phyloP scores from a whole-genome alignment of 2,797 vertebrate genomes.

The Leuciscus waleckii region DNA sequence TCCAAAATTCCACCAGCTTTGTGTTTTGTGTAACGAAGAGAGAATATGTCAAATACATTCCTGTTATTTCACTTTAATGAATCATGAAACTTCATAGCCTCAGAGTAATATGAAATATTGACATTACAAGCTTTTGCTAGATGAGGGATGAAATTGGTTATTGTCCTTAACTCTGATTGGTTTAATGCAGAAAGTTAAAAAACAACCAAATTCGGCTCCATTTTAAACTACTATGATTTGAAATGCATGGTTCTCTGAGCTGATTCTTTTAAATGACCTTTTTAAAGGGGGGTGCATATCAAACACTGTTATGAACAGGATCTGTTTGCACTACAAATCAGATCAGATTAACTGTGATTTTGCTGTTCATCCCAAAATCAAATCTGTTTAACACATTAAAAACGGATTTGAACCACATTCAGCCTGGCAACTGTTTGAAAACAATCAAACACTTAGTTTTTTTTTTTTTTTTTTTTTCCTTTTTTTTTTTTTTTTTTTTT shows the following conservation, averaged over 20 bases:
- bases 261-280: background rate
- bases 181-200: background rate
- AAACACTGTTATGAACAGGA: background rate
- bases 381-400: background rate
- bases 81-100: background rate
- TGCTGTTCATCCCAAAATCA: background rate
- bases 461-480: no score
- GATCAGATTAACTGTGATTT: background rate
- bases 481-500: no score
- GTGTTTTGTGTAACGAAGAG: slow-evolving; percentile 2
- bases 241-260: background rate
- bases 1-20: slow-evolving; percentile 18
- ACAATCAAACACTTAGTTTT: no score
- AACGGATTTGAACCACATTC: background rate
- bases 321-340: background rate
- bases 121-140: background rate
- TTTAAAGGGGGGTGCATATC: background rate
- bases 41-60: background rate
- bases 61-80: slow-evolving; percentile 22
- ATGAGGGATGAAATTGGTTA: background rate
- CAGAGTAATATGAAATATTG: background rate
- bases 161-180: background rate
- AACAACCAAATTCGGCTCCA: background rate
- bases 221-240: background rate
- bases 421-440: background rate